Percentiles rank a stretch among this genome's conserved stretches.
phyloP scores from a whole-genome alignment of 2,113 vertebrate genomes.

The Pachypanchax playfairii region DNA sequence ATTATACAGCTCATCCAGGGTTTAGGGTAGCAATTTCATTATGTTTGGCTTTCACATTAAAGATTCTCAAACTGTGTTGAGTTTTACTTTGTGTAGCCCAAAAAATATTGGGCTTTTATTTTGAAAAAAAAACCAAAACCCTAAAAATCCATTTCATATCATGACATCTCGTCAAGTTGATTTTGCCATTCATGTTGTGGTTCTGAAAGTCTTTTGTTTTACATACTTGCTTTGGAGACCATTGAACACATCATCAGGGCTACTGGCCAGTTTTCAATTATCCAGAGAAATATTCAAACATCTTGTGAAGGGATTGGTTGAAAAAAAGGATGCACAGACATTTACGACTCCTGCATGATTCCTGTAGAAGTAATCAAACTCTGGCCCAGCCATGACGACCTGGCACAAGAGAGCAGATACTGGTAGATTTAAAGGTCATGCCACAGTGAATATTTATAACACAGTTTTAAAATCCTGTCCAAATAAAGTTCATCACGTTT shows the following conservation, averaged over 20 bases:
- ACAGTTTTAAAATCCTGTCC: constrained; percentile 13
- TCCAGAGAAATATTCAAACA: background rate
- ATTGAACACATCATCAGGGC: background rate
- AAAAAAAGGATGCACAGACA: background rate
- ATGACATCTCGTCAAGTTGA: no score
- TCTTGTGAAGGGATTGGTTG: background rate
- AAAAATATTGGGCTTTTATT: constrained; percentile 13
- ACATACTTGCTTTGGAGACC: background rate
- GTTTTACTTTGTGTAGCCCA: constrained; percentile 18
- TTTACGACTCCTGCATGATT: constrained; percentile 1
- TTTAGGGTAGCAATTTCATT: constrained; percentile 8
- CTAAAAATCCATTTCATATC: no score
- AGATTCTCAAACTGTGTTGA: constrained; percentile 19
- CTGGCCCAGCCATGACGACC: constrained; percentile 3
- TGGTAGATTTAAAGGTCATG: constrained; percentile 30
- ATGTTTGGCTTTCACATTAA: constrained; percentile 30
- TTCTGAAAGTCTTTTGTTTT: background rate
- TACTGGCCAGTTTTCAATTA: background rate
- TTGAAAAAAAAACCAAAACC: constrained; percentile 14
- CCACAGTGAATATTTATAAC: constrained; percentile 22
- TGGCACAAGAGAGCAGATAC: constrained; percentile 11
- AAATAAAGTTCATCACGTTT: constrained; percentile 15
- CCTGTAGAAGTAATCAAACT: background rate
- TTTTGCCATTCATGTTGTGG: background rate
- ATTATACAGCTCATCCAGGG: constrained; percentile 10